Base-by-base conservation (phyloP, 2,113 vertebrate species). In the Heterocephalus glaber region DNA sequence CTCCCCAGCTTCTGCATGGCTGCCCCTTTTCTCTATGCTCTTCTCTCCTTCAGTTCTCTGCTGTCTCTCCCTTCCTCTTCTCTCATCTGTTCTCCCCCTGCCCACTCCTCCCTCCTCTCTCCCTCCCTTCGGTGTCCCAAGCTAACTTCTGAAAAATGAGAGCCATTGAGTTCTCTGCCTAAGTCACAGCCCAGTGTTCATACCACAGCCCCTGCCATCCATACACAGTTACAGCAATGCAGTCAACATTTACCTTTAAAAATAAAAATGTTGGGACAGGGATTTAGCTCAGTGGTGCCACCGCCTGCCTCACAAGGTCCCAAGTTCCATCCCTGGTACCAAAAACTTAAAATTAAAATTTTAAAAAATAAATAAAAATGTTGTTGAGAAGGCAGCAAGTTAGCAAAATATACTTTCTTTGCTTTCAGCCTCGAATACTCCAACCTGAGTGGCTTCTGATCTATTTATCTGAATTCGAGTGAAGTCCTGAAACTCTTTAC, bases 401-500 rank as follows among this genome's bases (percentile, higher is more conserved):
- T 14, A 33, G 60, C 33, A 61, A 80, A 70, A n/a, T 20, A 1
- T 5, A 22, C 8, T 35, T 17, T 44, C 49, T 79, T 52, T 94
- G 35, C 3, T 44, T 61, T 65, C 41, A 16, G 7, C 6, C 17
- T 10, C 16, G 2, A 58, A 65, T 60, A 7, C 19, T 12, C 28
- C 72, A 91, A 30, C 3, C 66, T 0, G 0, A 22, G 7, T 63
- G 47, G 52, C 11, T 89, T 90, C 54, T 41, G 41, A 17, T 66
- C 56, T 60, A 10, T 93, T 87, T 35, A n/a, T 17, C 14, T 49
- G 26, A 76, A 90, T 63, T n/a, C 90, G 49, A 70, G 6, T 89
- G 58, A 83, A n/a, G 92, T 72, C 83, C 33, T 26, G 9, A 65
- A 85, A 56, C 13, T 14, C 26, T 91, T 92, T 35, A 65, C 38